Base-by-base conservation (phyloP, 2,888 invertebrate genomes). In the Aleiodes alternator region DNA sequence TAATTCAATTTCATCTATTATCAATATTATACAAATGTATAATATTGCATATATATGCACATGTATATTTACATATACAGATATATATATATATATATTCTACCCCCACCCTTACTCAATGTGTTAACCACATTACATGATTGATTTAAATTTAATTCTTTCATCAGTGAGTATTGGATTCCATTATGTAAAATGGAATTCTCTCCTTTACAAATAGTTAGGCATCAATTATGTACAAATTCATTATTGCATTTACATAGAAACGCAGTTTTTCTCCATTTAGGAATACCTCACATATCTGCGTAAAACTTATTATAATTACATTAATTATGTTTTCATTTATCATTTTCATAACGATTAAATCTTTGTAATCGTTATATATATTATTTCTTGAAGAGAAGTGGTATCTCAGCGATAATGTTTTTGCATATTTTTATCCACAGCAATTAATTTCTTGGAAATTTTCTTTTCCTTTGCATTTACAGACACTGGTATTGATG, bases 191-290 rank as follows among this genome's bases (percentile, higher is more conserved):
- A 31, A 72, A 75, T 48, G 64, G 73, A 76, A 76, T 73, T 61
- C 29, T 76, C 61, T 76, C 61, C 71, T 72, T 73, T 76, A 73
- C 73, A 76, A 38, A 59, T 61, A 71, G 14, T 38, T 66, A 66
- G 57, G 56, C 59, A 56, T 71, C 50, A 72, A 76, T 59, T 76
- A 76, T 76, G 68, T 76, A 76, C 72, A 76, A 51, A 68, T 75
- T 75, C 55, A 72, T 66, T 57, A 1, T 66, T 56, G 66, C 56
- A 66, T 57, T 66, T 16, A 48, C 64, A 57, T 43, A 34, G 56
- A 31, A 75, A 75, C 61, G 61, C 74, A 61, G 23, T 61, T 59
- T 56, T 29, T 56, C 23, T 56, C 16, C 56, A 56, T 56, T 5
- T 3, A 56, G 56, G 56, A 56, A 43, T 43, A 43, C 43, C 43